phyloP scores from a whole-genome alignment of 2,888 invertebrate species.

The Polylopha cassiicola region DNA sequence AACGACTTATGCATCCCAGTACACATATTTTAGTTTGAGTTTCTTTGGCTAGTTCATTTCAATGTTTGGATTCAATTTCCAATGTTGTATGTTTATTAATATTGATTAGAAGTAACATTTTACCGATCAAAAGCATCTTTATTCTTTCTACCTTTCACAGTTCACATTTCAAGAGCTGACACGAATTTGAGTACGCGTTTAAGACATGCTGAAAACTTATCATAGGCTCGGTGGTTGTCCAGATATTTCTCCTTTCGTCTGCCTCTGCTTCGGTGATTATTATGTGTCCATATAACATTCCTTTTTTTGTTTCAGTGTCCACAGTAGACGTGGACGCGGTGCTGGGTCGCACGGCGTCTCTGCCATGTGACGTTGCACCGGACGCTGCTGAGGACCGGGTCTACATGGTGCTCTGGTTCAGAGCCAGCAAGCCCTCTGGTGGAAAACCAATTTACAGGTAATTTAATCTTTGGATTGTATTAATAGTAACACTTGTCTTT shows the following conservation, averaged over 20 bases:
- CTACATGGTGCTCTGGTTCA: conserved; percentile 95
- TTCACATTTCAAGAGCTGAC: too few relatives aligned
- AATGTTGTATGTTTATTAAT: too few relatives aligned
- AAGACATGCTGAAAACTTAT: too few relatives aligned
- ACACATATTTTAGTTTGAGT: conserved; percentile 5
- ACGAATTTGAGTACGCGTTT: too few relatives aligned
- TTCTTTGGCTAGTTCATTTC: neutral
- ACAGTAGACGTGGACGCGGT: conserved; percentile 86
- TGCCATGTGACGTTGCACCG: conserved; percentile 94
- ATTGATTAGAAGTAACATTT: too few relatives aligned
- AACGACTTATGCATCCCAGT: conserved; percentile 4
- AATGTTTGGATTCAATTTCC: too few relatives aligned
- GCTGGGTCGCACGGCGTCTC: conserved; percentile 87
- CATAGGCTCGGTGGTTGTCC: too few relatives aligned
- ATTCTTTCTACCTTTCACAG: too few relatives aligned
- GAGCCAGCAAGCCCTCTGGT: conserved; percentile 82
- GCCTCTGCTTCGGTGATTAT: conserved; percentile 2
- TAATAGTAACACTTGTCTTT: neutral
- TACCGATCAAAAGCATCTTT: too few relatives aligned
- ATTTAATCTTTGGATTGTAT: neutral
- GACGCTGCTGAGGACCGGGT: conserved; percentile 89
- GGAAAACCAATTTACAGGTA: conserved; percentile 95
- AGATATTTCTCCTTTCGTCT: too few relatives aligned
- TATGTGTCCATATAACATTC: neutral
- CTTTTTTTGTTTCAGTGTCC: conserved; percentile 52